Conservation (phyloP, 1,140 invertebrate species). For the Choristoneura fumiferana region DNA sequence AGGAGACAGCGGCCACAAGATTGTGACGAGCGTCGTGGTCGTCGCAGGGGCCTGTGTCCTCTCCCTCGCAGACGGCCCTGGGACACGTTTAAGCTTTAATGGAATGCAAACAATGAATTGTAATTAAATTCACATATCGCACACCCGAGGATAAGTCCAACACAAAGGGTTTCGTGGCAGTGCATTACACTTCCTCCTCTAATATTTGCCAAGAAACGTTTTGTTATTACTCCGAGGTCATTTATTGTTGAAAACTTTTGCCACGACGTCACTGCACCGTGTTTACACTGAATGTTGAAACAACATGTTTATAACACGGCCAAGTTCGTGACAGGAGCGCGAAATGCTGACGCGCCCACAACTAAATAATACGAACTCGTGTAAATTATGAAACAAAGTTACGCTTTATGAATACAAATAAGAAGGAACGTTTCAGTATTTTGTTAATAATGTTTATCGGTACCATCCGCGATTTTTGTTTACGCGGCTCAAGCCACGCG, state of each 20-base stretch:
- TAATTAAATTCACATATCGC: conserved; percentile 17
- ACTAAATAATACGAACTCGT: neutral
- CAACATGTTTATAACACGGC: conserved; percentile 2
- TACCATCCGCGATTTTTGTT: too few relatives aligned
- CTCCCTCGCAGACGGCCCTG: neutral
- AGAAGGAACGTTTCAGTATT: too few relatives aligned
- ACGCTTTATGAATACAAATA: too few relatives aligned
- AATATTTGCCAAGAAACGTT: conserved; percentile 18
- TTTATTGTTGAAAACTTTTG: conserved; percentile 9
- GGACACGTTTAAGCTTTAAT: conserved; percentile 12
- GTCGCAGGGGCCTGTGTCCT: neutral
- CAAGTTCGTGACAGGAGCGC: conserved; percentile 11
- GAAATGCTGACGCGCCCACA: neutral
- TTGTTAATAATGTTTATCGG: too few relatives aligned
- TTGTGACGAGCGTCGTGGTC: too few relatives aligned
- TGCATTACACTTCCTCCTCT: conserved; percentile 14
- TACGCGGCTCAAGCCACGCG: too few relatives aligned
- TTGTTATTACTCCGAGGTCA: conserved; percentile 3
- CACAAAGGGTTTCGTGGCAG: neutral
- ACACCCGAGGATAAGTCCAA: neutral
- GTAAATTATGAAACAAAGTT: neutral
- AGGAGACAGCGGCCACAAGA: too few relatives aligned
- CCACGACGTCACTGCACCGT: conserved; percentile 1
- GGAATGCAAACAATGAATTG: conserved; percentile 15
- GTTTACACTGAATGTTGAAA: conserved; percentile 8